phyloP scores from a whole-genome alignment of 1,140 invertebrate species.

The Euschistus heros region DNA sequence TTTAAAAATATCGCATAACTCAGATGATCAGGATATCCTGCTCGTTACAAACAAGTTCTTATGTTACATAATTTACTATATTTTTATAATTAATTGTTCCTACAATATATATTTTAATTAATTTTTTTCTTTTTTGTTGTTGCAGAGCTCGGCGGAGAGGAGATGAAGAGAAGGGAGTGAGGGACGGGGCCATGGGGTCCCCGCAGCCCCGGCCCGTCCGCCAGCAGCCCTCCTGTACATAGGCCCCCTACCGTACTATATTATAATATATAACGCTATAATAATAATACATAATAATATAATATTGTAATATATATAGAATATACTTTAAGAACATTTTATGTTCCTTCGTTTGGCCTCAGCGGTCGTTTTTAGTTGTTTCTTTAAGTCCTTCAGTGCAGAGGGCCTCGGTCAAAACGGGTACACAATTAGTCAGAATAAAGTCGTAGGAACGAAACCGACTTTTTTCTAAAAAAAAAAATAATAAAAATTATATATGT shows the following conservation, averaged over 20 bases:
- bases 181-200: constrained; percentile 4
- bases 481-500: neutral
- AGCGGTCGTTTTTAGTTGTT: constrained; percentile 22
- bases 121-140: neutral
- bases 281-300: constrained; percentile 6
- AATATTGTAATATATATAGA: neutral
- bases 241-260: neutral
- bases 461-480: constrained; percentile 18
- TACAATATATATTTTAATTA: neutral
- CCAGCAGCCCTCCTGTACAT: constrained; percentile 1
- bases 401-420: constrained; percentile 28
- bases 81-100: neutral
- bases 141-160: neutral
- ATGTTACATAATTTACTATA: neutral
- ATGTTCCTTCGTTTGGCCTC: constrained; percentile 3
- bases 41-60: neutral
- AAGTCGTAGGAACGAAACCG: constrained; percentile 8
- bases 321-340: constrained; percentile 8
- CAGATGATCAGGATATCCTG: too few species aligned
- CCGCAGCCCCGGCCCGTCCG: constrained; percentile 2
- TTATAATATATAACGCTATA: neutral
- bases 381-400: constrained; percentile 26
- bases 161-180: constrained; percentile 2
- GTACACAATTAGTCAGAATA: constrained; percentile 22
- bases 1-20: too few species aligned